Evolutionary conservation across 2,888 invertebrate species (phyloP).

Genomic region (Cremastobaeus sp.): DNA sequence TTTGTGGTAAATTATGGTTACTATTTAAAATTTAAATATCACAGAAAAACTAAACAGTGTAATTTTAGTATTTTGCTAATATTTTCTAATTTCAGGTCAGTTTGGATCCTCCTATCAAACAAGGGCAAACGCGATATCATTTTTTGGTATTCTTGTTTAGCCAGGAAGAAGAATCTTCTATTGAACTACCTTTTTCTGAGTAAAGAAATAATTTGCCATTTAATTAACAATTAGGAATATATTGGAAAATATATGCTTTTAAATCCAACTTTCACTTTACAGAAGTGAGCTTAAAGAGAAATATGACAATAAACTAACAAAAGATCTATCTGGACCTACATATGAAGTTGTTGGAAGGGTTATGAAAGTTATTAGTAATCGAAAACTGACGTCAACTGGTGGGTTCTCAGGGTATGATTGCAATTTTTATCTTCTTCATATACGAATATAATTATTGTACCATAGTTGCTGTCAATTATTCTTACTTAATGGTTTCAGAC

Average conservation of each 20-base stretch:
- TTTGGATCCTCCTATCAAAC: constrained; percentile 99
- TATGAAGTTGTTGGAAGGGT: constrained; percentile 97
- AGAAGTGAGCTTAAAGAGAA: constrained; percentile 94
- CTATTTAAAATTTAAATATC: too few species aligned
- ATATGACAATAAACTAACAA: constrained; percentile 94
- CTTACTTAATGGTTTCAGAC: too few species aligned
- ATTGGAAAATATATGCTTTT: constrained; percentile 1
- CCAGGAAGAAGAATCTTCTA: constrained; percentile 94
- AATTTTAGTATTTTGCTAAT: too few species aligned
- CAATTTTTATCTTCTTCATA: too few species aligned
- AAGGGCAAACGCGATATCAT: constrained; percentile 99
- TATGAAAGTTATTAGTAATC: constrained; percentile 96
- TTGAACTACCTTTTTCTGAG: constrained; percentile 95
- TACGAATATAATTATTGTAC: too few species aligned
- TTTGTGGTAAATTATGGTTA: too few species aligned
- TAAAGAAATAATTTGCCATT: too few species aligned
- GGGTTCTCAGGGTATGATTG: constrained; percentile 94
- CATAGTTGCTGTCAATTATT: too few species aligned
- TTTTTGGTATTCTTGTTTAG: constrained; percentile 96
- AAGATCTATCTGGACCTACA: constrained; percentile 94
- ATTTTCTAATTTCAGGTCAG: too few species aligned
- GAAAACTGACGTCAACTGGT: constrained; percentile 96
- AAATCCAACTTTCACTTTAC: constrained; percentile 4
- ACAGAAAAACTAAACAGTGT: too few species aligned
- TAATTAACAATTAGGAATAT: too few species aligned